phyloP scores from a whole-genome alignment of 2,888 invertebrate genomes.

The Cephus spinipes region DNA sequence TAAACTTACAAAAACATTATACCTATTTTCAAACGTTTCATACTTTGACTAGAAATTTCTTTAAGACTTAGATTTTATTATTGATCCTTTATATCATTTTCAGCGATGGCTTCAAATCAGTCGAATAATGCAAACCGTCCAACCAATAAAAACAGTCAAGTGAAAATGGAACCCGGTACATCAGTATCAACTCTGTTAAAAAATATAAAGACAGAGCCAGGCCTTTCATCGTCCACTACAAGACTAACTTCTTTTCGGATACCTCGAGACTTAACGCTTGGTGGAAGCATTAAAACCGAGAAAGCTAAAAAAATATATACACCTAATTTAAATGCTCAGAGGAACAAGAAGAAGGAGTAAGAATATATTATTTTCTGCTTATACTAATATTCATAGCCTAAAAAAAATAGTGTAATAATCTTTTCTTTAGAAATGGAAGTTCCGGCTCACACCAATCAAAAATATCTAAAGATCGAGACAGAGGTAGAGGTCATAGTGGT shows the following conservation, averaged over 20 bases:
- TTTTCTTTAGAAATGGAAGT: conserved; percentile 17
- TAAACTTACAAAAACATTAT: too few relatives aligned
- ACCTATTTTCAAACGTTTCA: too few relatives aligned
- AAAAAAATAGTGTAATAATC: conserved; percentile 10
- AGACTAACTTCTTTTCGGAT: conserved; percentile 59
- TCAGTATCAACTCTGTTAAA: conserved; percentile 31
- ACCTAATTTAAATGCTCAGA: conserved; percentile 63
- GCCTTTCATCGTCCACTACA: conserved; percentile 37
- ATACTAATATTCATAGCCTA: neutral
- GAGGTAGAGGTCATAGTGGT: conserved; percentile 39
- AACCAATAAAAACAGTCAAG: conserved; percentile 26
- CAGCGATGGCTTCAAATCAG: conserved; percentile 35
- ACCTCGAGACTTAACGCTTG: conserved; percentile 62
- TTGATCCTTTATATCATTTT: too few relatives aligned
- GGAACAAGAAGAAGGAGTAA: conserved; percentile 61
- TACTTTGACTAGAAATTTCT: too few relatives aligned
- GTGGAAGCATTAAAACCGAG: conserved; percentile 55
- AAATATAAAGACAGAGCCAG: conserved; percentile 55
- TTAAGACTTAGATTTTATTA: too few relatives aligned
- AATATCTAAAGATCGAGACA: conserved; percentile 18
- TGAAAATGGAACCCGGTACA: conserved; percentile 51
- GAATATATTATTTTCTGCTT: conserved; percentile 20
- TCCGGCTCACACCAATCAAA: conserved; percentile 36
- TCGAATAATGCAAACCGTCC: neutral
- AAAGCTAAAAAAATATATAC: conserved; percentile 58